Evolutionary conservation across 1,140 invertebrate species (phyloP).

Genomic region (Mylabris phalerata): DNA sequence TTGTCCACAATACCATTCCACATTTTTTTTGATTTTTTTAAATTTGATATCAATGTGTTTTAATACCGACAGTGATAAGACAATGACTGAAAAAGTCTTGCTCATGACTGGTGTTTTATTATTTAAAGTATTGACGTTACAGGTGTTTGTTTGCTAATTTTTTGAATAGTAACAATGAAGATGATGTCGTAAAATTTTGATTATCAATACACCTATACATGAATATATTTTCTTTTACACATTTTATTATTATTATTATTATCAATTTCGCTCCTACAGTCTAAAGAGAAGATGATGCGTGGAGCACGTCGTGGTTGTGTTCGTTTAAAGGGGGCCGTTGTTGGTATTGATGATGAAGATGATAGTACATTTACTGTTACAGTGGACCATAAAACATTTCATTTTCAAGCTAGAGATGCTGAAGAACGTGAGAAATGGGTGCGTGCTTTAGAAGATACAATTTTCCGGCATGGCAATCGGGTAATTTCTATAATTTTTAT

Average conservation of each 20-base stretch:
- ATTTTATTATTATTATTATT: no score
- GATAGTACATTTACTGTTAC: slow-evolving; percentile 99
- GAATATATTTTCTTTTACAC: no score
- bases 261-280: slow-evolving; percentile 55
- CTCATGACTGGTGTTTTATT: no score
- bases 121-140: no score
- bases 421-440: slow-evolving; percentile 96
- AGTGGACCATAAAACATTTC: slow-evolving; percentile 97
- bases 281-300: slow-evolving; percentile 97
- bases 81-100: no score
- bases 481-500: slow-evolving; percentile 31
- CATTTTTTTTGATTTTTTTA: no score
- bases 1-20: not conserved
- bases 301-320: slow-evolving; percentile 95
- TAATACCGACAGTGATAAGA: no score
- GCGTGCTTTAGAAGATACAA: slow-evolving; percentile 87
- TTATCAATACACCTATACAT: no score
- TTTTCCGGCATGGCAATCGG: slow-evolving; percentile 70
- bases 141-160: no score
- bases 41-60: no score
- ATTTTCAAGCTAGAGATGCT: slow-evolving; percentile 92
- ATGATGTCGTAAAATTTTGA: no score
- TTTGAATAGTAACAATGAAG: no score
- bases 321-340: slow-evolving; percentile 83
- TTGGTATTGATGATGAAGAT: slow-evolving; percentile 98